Evolutionary conservation across 2,113 vertebrate genomes (phyloP), one percentile per base, ranked within the genome.

Genomic region (Corythornis vintsioides): DNA sequence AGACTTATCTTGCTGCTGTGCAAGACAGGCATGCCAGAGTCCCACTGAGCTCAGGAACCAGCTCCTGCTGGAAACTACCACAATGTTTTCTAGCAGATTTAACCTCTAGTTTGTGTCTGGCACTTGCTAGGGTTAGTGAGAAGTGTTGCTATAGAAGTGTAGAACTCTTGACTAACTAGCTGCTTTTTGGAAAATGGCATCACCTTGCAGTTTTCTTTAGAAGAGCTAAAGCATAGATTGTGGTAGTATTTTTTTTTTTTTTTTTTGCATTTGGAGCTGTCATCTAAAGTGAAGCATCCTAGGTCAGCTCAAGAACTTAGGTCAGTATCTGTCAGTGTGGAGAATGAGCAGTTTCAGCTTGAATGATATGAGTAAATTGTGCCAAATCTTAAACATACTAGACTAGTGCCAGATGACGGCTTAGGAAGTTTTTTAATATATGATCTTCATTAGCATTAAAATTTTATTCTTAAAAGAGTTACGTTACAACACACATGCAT

Each of bases 401-500:
- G 35, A 67, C n/a, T 21, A 77, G 43, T 74, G 52, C 78, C 81
- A 93, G 78, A 74, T 77, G 75, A 96, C 87, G 78, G 53, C 29
- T 86, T 93, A 91, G 29, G 21, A 83, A 73, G 42, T 56, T 82
- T 86, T 63, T 17, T n/a, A 73, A 87, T 81, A 31, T 45, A 56
- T 45, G 15, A 73, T 87, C 33, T 72, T 90, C 92, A 74, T 71
- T 80, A 87, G 56, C 43, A 77, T 86, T 83, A 89, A 70, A 87
- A 76, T 71, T 92, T 11, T 67, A 66, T 82, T 92, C 74, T 71
- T 94, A 55, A 70, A 89, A 90, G 48, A 90, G 66, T 64, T 78
- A 61, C 15, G 10, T 92, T 87, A 85, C 60, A 91, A 85, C 47
- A 74, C 67, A 64, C 10, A 63, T 55, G 26, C 76, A 38, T 14